These are phyloP conservation scores for Hanleya hanleyi DNA, from an alignment of 2,888 invertebrate species.

Conservation along the genomic window DNA sequence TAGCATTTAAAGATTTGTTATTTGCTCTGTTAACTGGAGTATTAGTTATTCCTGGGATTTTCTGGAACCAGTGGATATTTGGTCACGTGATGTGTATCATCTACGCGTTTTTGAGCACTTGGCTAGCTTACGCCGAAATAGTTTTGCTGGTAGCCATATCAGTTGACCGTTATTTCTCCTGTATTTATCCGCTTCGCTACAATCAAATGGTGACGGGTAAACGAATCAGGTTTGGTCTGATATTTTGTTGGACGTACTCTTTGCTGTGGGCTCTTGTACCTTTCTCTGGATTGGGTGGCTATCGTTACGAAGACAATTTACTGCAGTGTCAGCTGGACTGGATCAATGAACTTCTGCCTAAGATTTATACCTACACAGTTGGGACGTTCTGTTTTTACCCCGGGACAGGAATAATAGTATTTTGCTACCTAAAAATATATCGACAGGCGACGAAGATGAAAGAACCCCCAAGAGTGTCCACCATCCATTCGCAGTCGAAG, in stretches of 20 bases:
- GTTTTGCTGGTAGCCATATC: not conserved
- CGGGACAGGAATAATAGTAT: not conserved
- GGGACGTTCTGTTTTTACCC: not conserved
- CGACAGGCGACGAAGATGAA: not conserved
- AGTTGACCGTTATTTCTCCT: not conserved
- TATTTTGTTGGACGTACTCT: not conserved
- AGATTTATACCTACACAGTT: not conserved
- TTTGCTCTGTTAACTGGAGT: not conserved
- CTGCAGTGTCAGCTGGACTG: not conserved
- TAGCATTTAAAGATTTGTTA: not conserved
- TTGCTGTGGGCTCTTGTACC: not conserved
- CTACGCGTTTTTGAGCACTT: not conserved
- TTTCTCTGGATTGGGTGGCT: not conserved
- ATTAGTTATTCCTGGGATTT: not conserved
- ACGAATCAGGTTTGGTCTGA: not conserved
- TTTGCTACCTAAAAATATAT: not conserved
- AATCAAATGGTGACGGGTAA: not conserved
- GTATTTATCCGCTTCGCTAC: not conserved
- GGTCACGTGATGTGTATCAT: not conserved
- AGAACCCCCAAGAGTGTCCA: not conserved
- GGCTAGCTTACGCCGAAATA: not conserved
- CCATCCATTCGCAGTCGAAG: not conserved
- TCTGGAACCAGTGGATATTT: not conserved
- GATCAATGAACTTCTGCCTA: not conserved
- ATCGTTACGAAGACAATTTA: not conserved